Base-by-base conservation (phyloP, 1,140 invertebrate species). In the Akabosia matsudoensis region DNA sequence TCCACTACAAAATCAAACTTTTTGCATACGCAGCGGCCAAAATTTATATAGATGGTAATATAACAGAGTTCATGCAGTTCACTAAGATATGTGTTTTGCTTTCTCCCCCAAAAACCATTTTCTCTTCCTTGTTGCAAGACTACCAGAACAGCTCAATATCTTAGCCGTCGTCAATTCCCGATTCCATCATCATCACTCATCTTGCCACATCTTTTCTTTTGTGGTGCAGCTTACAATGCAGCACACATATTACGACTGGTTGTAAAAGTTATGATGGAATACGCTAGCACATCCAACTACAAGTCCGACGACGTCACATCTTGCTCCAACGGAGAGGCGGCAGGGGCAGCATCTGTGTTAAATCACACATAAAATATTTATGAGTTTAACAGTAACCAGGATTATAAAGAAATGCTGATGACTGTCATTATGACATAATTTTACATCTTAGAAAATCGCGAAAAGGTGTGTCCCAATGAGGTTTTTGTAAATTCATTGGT, bases 311-410 rank as follows among this genome's bases (percentile, higher is more conserved):
- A 22, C 54, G 37, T 45, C 37, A 45, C n/a, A n/a, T n/a, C n/a
- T n/a, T n/a, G 37, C 18, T 45, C 7, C 37, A 45, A 10, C 37
- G 37, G 37, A 10, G 54, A 56, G 37, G n/a, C 7, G 22, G n/a
- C 22, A 24, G 22, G 54, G 10, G 14, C 61, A 67, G 22, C 61
- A 67, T 67, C 61, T 67, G 61, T 7, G 61, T 67, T 67, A 67
- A 67, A 67, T 67, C 61, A 67, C 61, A 67, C 28, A 67, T 67
- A 67, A 67, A 67, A 67, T 67, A 67, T 67, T 67, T 67, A 67
- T 67, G 61, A 31, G n/a, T 30, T 13, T 10, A 16, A 61, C 14
- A 61, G 24, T 67, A 67, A 67, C 30, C 28, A 67, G 22, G 26
- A 67, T 67, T 30, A 67, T 67, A 30, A 67, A 67, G 31, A 30